phyloP scores from a whole-genome alignment of 2,113 vertebrate species.

The Isurus oxyrinchus region DNA sequence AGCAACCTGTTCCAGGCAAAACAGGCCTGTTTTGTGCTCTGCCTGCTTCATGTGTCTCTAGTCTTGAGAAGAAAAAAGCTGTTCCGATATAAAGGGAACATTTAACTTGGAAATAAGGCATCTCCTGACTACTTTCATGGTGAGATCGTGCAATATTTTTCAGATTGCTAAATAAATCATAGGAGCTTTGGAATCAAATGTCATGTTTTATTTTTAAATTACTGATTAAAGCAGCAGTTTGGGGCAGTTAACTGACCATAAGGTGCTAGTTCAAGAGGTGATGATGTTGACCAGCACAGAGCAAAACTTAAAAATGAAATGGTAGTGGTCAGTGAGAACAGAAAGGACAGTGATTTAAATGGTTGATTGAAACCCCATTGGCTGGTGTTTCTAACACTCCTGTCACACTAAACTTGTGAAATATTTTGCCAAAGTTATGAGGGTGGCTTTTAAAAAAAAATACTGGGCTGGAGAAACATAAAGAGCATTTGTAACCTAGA shows the following conservation, averaged over 20 bases:
- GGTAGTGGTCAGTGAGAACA: not conserved
- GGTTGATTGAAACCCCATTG: not conserved
- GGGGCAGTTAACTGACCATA: not conserved
- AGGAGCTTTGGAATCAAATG: not conserved
- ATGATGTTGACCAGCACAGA: not conserved
- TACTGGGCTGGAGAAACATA: not conserved
- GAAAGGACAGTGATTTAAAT: not conserved
- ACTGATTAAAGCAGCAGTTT: no score
- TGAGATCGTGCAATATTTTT: not conserved
- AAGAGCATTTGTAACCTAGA: not conserved
- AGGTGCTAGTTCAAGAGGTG: not conserved
- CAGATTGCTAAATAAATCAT: not conserved
- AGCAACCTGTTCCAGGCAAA: not conserved
- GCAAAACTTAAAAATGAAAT: not conserved
- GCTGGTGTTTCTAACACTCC: not conserved
- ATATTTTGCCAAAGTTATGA: conserved; percentile 21
- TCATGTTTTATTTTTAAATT: not conserved
- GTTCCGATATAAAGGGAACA: not conserved
- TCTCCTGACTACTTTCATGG: not conserved
- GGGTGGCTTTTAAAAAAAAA: not conserved
- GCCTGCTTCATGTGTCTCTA: no score
- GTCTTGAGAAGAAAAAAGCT: not conserved
- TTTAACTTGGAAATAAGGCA: not conserved
- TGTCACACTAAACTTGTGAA: not conserved
- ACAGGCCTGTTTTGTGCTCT: not conserved